A percentile compares a stretch with the other conserved stretches of the same genome.
phyloP scores from a whole-genome alignment of 2,113 vertebrate species.

The Propithecus coquereli region DNA sequence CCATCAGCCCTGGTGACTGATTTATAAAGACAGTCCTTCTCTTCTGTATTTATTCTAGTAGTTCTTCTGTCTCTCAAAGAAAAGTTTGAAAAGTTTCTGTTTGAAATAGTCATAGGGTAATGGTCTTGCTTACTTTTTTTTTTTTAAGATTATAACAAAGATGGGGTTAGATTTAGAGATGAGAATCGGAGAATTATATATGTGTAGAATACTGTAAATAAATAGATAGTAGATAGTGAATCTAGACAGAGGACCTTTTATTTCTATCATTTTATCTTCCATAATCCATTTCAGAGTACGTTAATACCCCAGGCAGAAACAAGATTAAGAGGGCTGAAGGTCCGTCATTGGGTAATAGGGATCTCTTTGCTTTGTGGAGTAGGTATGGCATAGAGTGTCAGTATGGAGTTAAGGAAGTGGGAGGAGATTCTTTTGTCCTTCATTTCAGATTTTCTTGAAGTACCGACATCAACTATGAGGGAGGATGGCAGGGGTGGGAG shows the following conservation, averaged over 20 bases:
- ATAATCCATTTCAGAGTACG: neutral
- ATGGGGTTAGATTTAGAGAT: neutral
- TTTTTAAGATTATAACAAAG: neutral
- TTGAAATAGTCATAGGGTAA: neutral
- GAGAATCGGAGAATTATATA: neutral
- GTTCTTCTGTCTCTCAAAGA: neutral
- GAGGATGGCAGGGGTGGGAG: neutral
- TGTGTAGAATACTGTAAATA: neutral
- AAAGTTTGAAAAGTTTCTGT: constrained; percentile 29
- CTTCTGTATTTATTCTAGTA: neutral
- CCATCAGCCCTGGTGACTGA: neutral
- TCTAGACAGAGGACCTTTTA: neutral
- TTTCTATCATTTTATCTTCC: neutral
- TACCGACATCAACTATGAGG: neutral
- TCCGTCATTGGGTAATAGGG: neutral
- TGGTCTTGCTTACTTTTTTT: neutral
- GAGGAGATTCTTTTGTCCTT: neutral
- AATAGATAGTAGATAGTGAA: neutral
- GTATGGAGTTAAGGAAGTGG: neutral
- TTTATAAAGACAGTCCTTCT: neutral
- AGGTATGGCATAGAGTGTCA: neutral
- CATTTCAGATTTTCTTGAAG: neutral
- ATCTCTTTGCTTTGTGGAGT: neutral
- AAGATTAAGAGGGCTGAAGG: neutral
- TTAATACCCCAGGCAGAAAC: neutral